Conservation (phyloP, 2,888 invertebrate genomes). For the Lamellibrachia columna region DNA sequence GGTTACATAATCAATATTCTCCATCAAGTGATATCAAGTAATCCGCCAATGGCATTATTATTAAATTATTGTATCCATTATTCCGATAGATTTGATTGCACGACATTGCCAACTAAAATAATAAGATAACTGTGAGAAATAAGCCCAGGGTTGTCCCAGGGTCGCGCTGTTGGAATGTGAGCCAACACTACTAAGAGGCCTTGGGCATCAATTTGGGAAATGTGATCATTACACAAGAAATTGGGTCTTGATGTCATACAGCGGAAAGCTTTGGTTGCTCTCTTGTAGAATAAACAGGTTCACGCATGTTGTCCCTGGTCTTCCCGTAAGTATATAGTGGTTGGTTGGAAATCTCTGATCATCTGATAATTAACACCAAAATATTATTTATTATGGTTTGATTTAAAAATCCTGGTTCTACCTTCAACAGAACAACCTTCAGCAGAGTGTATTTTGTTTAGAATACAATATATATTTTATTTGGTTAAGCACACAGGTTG, state of each 20-base stretch:
- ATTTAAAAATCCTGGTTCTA: background rate
- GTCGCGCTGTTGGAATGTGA: background rate
- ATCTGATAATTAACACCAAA: background rate
- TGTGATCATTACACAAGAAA: background rate
- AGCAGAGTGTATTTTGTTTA: background rate
- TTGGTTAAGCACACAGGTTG: background rate
- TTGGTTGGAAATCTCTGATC: background rate
- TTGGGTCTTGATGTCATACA: background rate
- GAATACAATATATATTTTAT: background rate
- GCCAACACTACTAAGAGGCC: background rate
- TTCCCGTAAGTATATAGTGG: background rate
- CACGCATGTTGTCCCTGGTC: background rate
- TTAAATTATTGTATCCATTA: background rate
- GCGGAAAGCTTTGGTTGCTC: background rate
- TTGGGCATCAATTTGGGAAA: background rate
- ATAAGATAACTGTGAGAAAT: background rate
- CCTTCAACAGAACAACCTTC: background rate
- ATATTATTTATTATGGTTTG: background rate
- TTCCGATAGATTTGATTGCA: background rate
- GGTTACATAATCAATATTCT: background rate
- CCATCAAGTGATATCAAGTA: background rate
- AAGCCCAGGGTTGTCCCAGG: background rate
- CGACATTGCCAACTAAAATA: background rate
- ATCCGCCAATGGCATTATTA: background rate
- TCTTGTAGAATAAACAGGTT: background rate